Percentiles rank a stretch among this genome's conserved stretches.
Conservation (phyloP, 2,113 vertebrate genomes). For the Protomyctophum bolini region DNA sequence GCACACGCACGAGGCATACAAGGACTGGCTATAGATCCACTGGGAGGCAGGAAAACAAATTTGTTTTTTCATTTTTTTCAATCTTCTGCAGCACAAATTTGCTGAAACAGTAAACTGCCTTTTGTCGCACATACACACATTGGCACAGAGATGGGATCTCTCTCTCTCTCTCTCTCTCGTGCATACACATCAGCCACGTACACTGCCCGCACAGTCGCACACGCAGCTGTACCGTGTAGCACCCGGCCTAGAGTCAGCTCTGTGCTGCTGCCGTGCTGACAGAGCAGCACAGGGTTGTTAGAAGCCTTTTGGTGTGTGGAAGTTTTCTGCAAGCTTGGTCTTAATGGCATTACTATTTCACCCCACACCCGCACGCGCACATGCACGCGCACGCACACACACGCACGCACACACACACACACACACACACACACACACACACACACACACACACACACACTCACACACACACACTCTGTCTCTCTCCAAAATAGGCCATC, state of each 20-base stretch:
- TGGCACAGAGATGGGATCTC: background rate
- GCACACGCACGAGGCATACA: slow-evolving; percentile 7
- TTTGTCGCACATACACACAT: slow-evolving; percentile 11
- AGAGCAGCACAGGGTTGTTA: slow-evolving; percentile 1
- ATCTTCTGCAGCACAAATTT: slow-evolving; percentile 39
- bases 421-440: slow-evolving; percentile 3
- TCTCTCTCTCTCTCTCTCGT: background rate
- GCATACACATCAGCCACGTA: background rate
- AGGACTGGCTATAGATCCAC: slow-evolving; percentile 26
- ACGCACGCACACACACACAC: background rate
- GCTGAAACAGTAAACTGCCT: slow-evolving; percentile 34
- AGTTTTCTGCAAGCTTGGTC: slow-evolving; percentile 26
- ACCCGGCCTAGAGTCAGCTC: background rate
- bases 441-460: background rate
- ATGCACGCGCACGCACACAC: background rate
- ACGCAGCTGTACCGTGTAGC: background rate
- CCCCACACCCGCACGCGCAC: background rate
- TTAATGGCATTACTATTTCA: slow-evolving; percentile 6
- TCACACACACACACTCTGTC: background rate
- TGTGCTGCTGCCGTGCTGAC: background rate
- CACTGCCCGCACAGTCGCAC: background rate
- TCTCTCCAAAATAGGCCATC: background rate
- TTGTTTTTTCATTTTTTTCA: slow-evolving; percentile 36
- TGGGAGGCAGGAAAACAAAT: slow-evolving; percentile 16
- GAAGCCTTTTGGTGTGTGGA: background rate